phyloP scores from a whole-genome alignment of 2,797 vertebrate genomes.

The Coracias cyanogaster region DNA sequence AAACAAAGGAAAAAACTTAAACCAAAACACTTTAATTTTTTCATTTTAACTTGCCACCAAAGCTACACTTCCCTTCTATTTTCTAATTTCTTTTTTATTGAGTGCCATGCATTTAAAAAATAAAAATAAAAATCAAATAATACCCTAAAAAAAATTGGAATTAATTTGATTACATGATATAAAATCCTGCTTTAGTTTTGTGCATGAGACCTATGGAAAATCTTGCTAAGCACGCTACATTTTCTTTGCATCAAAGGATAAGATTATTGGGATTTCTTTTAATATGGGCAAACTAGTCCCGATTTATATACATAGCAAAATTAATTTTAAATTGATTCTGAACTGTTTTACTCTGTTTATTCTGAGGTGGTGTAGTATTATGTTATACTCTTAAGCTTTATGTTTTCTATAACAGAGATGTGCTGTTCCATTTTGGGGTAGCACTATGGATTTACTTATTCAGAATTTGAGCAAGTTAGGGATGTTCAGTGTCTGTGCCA shows the following conservation, averaged over 20 bases:
- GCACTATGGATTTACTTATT: neutral
- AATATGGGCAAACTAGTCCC: neutral
- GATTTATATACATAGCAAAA: neutral
- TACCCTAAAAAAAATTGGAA: neutral
- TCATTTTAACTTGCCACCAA: neutral
- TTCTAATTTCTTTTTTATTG: neutral
- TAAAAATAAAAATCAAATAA: neutral
- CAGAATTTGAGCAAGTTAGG: neutral
- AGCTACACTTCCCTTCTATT: neutral
- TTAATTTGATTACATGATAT: neutral
- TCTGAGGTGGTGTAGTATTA: neutral
- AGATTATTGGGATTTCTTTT: neutral
- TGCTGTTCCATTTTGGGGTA: neutral
- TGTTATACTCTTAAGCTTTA: neutral
- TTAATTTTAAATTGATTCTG: neutral
- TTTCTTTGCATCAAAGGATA: neutral
- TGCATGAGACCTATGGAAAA: neutral
- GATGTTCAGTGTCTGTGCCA: neutral
- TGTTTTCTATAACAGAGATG: neutral
- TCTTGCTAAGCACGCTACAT: neutral
- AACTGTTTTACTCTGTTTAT: neutral
- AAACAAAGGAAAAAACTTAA: neutral
- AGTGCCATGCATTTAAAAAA: neutral
- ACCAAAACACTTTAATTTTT: fast-evolving
- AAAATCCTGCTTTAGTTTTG: neutral